Conservation (phyloP, 1,140 invertebrate species). For the Epicauta chinensis region DNA sequence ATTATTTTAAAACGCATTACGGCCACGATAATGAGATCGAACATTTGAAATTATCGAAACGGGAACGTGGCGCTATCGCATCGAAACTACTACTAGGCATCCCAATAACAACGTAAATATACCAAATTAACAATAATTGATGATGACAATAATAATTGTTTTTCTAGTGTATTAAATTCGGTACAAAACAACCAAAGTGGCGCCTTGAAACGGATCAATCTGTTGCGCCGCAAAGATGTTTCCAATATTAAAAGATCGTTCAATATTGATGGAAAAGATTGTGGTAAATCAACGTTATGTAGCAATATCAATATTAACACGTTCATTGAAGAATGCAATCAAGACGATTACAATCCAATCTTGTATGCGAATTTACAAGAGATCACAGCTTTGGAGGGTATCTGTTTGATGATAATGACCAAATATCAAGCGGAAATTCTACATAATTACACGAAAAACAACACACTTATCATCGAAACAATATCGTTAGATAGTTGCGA, state of each 20-base stretch:
- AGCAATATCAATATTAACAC: background rate
- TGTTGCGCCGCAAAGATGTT: conserved; percentile 1
- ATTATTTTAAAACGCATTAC: conserved; percentile 9
- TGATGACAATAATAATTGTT: too few relatives aligned
- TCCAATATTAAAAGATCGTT: conserved; percentile 4
- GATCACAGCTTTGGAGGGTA: background rate
- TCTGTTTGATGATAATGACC: conserved; percentile 3
- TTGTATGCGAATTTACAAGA: conserved; percentile 1
- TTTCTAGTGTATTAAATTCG: conserved; percentile 3
- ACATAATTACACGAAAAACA: background rate
- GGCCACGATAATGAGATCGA: conserved; percentile 6
- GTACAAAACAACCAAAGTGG: conserved; percentile 1
- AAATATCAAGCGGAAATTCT: conserved; percentile 6
- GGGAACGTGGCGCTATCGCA: conserved; percentile 1
- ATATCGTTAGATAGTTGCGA: conserved; percentile 1
- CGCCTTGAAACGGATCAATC: conserved; percentile 2
- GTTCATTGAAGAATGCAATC: conserved; percentile 1
- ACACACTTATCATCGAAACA: background rate
- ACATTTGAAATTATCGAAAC: conserved; percentile 9
- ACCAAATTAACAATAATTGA: too few relatives aligned
- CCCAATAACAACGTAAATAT: background rate
- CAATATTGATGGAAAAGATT: conserved; percentile 8
- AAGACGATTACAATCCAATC: background rate
- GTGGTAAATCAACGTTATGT: background rate
- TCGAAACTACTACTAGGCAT: conserved; percentile 2